These are phyloP conservation scores for Notocelia uddmanniana DNA, from an alignment of 2,888 invertebrate species.

Conservation along the genomic window DNA sequence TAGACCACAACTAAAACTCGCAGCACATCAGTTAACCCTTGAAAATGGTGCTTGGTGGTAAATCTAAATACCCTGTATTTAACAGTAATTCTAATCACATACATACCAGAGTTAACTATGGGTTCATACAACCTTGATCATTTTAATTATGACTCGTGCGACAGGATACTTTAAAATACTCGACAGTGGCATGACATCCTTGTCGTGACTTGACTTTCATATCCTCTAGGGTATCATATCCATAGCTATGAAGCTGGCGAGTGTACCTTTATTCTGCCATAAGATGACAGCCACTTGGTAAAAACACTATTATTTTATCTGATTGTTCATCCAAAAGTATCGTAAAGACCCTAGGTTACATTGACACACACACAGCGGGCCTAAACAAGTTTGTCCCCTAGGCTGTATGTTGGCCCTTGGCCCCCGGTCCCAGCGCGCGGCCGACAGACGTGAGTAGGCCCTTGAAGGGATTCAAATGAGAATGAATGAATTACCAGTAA, in stretches of 20 bases:
- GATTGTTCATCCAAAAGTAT: constrained; percentile 18
- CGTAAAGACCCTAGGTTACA: constrained; percentile 5
- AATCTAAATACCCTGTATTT: no score
- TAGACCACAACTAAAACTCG: no score
- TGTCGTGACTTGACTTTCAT: no score
- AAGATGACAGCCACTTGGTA: background rate
- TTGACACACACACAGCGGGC: constrained; percentile 28
- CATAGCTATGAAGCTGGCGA: background rate
- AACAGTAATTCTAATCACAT: no score
- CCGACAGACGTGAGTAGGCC: constrained; percentile 66
- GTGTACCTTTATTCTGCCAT: background rate
- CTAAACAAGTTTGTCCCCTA: constrained; percentile 37
- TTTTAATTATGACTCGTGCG: no score
- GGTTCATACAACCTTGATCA: no score
- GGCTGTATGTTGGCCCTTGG: background rate
- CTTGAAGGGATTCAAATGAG: constrained; percentile 78
- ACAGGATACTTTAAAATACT: no score
- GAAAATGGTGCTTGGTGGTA: no score
- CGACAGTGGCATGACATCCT: no score
- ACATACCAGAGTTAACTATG: no score
- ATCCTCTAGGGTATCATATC: no score
- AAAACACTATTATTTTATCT: background rate
- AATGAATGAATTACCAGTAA: constrained; percentile 71
- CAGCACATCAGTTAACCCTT: no score
- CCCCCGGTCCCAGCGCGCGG: background rate